A percentile compares a stretch with the other conserved stretches of the same genome.
Conservation (phyloP, 2,797 vertebrate species). For the Columba guinea region DNA sequence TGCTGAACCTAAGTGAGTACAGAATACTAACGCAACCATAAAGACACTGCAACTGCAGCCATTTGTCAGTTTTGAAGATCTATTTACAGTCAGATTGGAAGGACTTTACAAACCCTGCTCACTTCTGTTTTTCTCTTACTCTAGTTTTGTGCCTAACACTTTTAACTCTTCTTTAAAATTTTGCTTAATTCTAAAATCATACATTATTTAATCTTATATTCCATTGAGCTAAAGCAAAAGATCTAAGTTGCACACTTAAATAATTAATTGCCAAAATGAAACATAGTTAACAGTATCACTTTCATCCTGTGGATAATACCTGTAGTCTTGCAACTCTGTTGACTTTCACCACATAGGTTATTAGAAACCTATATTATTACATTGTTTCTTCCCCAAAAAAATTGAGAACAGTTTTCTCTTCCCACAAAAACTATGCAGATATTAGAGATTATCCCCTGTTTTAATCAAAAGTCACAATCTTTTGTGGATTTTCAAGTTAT, state of each 20-base stretch:
- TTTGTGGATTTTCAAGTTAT: neutral
- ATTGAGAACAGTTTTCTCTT: neutral
- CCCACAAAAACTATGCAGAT: neutral
- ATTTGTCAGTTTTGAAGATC: constrained; percentile 12
- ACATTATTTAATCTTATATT: neutral
- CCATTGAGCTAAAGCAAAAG: neutral
- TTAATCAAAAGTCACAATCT: neutral
- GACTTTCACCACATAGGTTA: neutral
- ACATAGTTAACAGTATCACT: neutral
- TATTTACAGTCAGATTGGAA: constrained; percentile 2
- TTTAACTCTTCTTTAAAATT: neutral
- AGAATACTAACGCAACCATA: constrained; percentile 18
- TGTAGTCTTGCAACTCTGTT: neutral
- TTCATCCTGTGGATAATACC: neutral
- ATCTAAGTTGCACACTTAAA: neutral
- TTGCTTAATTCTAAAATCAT: neutral
- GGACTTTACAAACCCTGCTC: neutral
- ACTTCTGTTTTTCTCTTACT: neutral
- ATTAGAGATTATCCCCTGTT: neutral
- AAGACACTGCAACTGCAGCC: neutral
- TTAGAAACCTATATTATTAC: neutral
- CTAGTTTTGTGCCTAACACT: neutral
- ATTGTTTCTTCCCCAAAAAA: neutral
- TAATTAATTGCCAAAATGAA: neutral
- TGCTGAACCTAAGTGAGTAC: neutral